Conservation (phyloP, 37 sponge, comb jelly and placozoan species). For the Diacarnus erythraeanus region DNA sequence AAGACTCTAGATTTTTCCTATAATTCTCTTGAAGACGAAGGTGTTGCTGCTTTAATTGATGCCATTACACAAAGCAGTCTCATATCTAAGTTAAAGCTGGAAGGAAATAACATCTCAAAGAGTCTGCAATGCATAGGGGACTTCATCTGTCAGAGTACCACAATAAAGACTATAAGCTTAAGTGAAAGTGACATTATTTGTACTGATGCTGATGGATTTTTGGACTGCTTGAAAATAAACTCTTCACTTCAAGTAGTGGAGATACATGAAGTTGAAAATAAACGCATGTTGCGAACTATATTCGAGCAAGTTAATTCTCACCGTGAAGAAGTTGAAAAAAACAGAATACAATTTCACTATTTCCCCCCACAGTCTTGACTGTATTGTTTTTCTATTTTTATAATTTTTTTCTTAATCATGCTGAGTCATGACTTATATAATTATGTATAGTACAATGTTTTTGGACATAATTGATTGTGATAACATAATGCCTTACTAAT, state of each 20-base stretch:
- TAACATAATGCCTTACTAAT: too few relatives aligned
- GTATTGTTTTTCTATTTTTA: too few relatives aligned
- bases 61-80: not conserved
- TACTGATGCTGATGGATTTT: not conserved
- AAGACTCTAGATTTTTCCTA: not conserved
- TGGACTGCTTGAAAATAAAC: not conserved
- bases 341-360: not conserved
- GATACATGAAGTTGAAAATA: not conserved
- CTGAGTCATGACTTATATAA: too few relatives aligned
- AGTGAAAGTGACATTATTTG: not conserved
- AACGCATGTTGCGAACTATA: not conserved
- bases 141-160: not conserved
- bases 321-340: not conserved
- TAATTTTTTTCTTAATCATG: too few relatives aligned
- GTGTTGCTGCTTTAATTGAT: not conserved
- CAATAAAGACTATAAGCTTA: not conserved
- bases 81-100: not conserved
- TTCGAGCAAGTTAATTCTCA: not conserved
- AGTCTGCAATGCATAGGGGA: not conserved
- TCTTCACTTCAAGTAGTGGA: not conserved
- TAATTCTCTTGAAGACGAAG: not conserved
- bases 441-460: too few relatives aligned
- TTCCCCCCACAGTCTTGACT: too few relatives aligned
- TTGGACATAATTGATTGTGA: too few relatives aligned
- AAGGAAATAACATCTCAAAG: not conserved